Evolutionary conservation across 1,140 invertebrate species (phyloP), one percentile per base, ranked within the genome.

Genomic region (Bombus waltoni): DNA sequence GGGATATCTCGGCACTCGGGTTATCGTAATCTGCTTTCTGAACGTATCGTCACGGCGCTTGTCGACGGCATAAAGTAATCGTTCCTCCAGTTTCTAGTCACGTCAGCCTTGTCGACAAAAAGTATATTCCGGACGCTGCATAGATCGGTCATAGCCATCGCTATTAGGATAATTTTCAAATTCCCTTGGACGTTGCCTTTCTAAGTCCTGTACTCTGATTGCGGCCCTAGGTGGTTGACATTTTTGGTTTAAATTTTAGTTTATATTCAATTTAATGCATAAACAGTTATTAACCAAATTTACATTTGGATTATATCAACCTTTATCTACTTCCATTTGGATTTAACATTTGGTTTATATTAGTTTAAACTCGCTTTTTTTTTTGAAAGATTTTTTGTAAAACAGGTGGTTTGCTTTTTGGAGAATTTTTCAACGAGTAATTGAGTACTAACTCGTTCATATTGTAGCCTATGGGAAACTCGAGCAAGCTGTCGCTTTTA

Each of bases 21-120:
- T 89, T 89, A 89, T 84, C 88, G 88, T 87, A 85, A 90, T 90
- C 86, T 76, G 86, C 68, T 90, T 90, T 87, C 89, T 32, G 66
- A 65, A 80, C 86, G 88, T 85, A 89, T 90, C 89, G 86, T 57
- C 88, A 76, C 83, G 15, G 42, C n/a, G 68, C 42, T 62, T 44
- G 73, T 65, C 53, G 38, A 70, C 70, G 59, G 59, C 78, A 80
- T 82, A 85, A 87, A 73, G 83, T 72, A 80, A 90, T 85, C 82
- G 80, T 74, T 66, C 38, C 68, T 78, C 32, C 73, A 22, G 75
- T 88, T 90, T 90, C 88, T 44, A 78, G 79, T 87, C 89, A 88
- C 82, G 89, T 90, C 65, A 44, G 11, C 53, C 5, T 38, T 57
- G 44, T 32, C 66, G 53, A 35, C 42, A n/a, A 75, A 74, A 75